Evolutionary conservation across 1,140 invertebrate species (phyloP), one percentile per base, ranked within the genome.

Genomic region (Meloidogyne exigua): DNA sequence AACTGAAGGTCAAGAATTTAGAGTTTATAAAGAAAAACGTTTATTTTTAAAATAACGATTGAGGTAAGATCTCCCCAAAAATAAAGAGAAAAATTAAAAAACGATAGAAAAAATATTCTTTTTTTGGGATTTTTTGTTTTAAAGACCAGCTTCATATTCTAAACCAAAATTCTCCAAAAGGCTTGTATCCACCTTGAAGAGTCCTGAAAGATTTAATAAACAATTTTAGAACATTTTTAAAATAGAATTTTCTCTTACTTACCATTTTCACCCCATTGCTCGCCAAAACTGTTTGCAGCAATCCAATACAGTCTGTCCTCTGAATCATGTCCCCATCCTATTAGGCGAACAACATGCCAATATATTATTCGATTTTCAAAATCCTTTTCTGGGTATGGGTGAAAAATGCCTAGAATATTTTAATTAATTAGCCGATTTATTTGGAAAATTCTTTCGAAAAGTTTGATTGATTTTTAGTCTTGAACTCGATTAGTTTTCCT

Each of bases 211-310:
- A 23, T 76, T 21, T 63, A 49, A 10, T 79, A 39, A 26, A 15
- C 13, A 15, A 23, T 26, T 12, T 57, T 12, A 26, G 26, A 25
- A 11, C 12, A 36, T 39, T 11, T 7, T 79, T 44, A 32, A 15
- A 32, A 79, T 32, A 25, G 32, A 39, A 36, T 71, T 12, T n/a
- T 21, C 7, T 9, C 28, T n/a, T 23, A 49, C 71, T 75, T 66
- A 84, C 85, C 85, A 67, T 85, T 86, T 69, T 87, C 85, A n/a
- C 85, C 85, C 85, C 85, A 87, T 26, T 87, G 81, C 21, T 64
- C 68, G 7, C 85, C 85, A 69, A 87, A 87, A 67, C 79, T 82
- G 70, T 87, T 87, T 26, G 85, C 76, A 65, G 81, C 84, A 28
- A 86, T 66, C 85, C 85, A 87, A 73, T 86, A 82, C 18, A 83